phyloP scores from a whole-genome alignment of 64 coral and sea anemone genomes.

The Astreopora myriophthalma region DNA sequence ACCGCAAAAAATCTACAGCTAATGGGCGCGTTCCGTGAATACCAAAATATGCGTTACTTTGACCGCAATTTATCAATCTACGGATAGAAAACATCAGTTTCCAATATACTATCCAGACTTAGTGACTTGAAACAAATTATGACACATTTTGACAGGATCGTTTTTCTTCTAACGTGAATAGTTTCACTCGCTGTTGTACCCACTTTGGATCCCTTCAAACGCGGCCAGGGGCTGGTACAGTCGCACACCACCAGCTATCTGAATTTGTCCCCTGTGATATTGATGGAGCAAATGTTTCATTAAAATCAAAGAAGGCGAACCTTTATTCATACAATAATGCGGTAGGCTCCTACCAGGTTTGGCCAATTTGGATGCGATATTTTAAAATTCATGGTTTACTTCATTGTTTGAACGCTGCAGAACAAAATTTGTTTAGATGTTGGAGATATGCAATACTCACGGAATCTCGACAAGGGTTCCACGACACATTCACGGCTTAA shows the following conservation, averaged over 20 bases:
- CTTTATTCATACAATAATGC: conserved; percentile 78
- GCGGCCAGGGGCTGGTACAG: neutral
- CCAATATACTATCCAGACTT: neutral
- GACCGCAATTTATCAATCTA: neutral
- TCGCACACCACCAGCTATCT: neutral
- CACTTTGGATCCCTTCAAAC: neutral
- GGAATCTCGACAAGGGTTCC: neutral
- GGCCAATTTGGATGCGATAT: conserved; percentile 81
- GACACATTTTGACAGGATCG: neutral
- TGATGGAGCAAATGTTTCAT: conserved; percentile 1
- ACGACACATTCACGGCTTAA: neutral
- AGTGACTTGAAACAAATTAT: neutral
- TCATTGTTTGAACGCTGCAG: conserved; percentile 71
- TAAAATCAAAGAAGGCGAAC: conserved; percentile 47
- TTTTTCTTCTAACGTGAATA: neutral
- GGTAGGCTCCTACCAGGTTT: conserved; percentile 51
- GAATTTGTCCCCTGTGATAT: neutral
- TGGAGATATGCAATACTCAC: conserved; percentile 9
- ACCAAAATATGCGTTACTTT: neutral
- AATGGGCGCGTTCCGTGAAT: neutral
- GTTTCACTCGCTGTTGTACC: neutral
- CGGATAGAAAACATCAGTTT: neutral
- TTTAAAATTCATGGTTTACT: conserved; percentile 83
- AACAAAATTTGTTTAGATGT: conserved; percentile 62
- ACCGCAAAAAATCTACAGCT: neutral